Conservation (phyloP, 2,797 vertebrate genomes). For the Cossypha heuglini region DNA sequence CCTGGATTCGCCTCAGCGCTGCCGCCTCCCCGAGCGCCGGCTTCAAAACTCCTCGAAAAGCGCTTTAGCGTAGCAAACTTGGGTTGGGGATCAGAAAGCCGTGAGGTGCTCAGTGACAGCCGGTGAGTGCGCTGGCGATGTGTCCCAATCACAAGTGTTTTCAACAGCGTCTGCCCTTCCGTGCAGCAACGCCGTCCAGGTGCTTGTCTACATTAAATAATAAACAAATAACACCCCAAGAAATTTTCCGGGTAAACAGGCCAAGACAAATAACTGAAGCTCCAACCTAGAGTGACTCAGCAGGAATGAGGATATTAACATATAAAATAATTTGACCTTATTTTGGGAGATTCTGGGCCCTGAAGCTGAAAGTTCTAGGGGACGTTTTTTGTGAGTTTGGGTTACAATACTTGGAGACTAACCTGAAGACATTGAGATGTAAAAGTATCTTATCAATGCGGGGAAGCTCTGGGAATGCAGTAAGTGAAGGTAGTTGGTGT, state of each 20-base stretch:
- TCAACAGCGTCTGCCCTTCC: neutral
- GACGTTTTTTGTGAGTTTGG: rapidly evolving
- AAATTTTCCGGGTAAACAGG: neutral
- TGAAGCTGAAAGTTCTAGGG: neutral
- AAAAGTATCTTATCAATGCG: neutral
- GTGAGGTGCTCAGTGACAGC: neutral
- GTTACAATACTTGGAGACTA: neutral
- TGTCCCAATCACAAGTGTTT: rapidly evolving
- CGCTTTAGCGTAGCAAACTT: neutral
- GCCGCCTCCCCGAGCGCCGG: neutral
- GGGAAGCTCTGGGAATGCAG: neutral
- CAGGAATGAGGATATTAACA: neutral
- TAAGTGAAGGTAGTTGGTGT: neutral
- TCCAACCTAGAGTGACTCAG: neutral
- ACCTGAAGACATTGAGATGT: neutral
- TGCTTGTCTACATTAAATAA: neutral
- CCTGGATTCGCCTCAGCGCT: neutral
- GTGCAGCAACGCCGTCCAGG: neutral
- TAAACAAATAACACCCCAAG: neutral
- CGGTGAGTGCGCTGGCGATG: neutral
- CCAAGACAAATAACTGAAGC: neutral
- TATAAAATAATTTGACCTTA: neutral
- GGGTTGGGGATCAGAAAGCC: neutral
- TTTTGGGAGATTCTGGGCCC: neutral
- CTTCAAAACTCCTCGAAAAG: neutral